Conservation (phyloP, 2,113 vertebrate species). For the Corynorhinus townsendii region DNA sequence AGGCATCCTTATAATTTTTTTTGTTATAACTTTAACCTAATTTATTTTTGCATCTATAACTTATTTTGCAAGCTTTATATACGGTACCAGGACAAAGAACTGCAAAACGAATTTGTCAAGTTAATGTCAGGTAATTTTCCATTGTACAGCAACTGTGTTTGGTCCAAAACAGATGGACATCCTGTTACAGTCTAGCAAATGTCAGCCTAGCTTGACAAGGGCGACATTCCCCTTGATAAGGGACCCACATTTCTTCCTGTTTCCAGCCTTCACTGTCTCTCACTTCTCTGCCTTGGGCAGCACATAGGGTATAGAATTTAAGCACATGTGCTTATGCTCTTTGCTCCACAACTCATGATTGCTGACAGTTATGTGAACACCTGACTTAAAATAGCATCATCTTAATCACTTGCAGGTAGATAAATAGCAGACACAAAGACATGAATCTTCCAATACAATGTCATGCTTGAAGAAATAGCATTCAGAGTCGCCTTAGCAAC, state of each 20-base stretch:
- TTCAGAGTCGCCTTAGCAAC: constrained; percentile 65
- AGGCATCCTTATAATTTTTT: background rate
- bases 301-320: background rate
- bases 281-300: background rate
- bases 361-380: constrained; percentile 51
- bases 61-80: background rate
- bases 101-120: background rate
- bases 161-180: constrained; percentile 32
- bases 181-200: background rate
- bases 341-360: background rate
- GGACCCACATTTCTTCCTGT: background rate
- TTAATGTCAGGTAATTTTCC: constrained; percentile 35
- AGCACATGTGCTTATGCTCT: background rate
- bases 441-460: constrained; percentile 35
- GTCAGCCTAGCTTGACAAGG: constrained; percentile 38
- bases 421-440: constrained; percentile 35
- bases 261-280: background rate
- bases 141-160: background rate
- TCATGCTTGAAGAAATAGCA: constrained; percentile 52
- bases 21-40: background rate
- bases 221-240: background rate
- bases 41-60: background rate
- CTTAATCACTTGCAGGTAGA: constrained; percentile 58
- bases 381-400: constrained; percentile 65
- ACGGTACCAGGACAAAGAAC: background rate